Evolutionary conservation across 2,888 invertebrate species (phyloP), one percentile per base, ranked within the genome.

Genomic region (Arenicola marina): DNA sequence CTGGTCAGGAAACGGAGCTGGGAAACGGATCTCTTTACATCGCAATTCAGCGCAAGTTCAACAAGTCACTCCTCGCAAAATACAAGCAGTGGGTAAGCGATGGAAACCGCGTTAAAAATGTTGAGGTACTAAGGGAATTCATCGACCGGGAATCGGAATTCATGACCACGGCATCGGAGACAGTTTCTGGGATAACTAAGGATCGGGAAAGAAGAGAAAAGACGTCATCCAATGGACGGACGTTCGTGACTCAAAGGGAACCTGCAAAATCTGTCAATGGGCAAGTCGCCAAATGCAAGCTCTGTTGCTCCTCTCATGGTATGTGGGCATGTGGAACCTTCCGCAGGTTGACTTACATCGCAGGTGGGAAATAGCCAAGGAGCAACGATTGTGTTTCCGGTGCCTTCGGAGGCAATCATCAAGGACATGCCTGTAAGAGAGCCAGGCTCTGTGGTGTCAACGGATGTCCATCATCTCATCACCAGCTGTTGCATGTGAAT

Each of bases 331-430:
- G 61, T 56, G 34, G 43, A 1, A 26, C 2, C 2, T 63, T 64
- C 33, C 34, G 26, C 32, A 11, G 24, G n/a, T 15, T 62, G 18
- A 44, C n/a, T 28, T 54, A 15, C 21, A n/a, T 11, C 7, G 62
- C 18, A 51, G 63, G 4, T 63, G 62, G 63, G 33, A 46, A 4
- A 29, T 21, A 26, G 61, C 63, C 1, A 60, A 63, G 34, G 33
- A 56, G 15, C 1, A 21, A 2, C 29, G 55, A 56, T 7, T 56
- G 4, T 63, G 55, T 48, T 63, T 55, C 56, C 2, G 44, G 34
- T 63, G 63, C 33, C 58, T 63, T 7, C 4, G 29, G 31, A 53
- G 15, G 46, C 7, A 2, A 21, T 28, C 59, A 61, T 34, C 51
- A 28, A 4, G 59, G 51, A 4, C n/a, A 18, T 18, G 29, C 21